These are phyloP conservation scores for Cepphus grylle DNA, from an alignment of 2,113 vertebrate genomes.

Conservation along the genomic window DNA sequence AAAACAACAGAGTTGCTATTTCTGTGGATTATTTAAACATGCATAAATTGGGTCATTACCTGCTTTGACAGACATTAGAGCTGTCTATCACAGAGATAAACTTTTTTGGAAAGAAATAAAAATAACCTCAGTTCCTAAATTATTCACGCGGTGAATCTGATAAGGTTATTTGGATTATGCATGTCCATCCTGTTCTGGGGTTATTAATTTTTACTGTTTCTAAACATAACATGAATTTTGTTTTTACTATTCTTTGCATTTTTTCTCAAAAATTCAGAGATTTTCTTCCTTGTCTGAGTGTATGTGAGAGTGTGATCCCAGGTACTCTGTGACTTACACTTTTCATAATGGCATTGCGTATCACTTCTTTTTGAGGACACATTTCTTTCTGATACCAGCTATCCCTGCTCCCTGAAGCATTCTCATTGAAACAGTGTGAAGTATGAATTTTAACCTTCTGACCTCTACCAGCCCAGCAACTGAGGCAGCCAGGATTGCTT, in stretches of 20 bases:
- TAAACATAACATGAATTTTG: not conserved
- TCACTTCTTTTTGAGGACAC: not conserved
- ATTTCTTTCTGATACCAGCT: not conserved
- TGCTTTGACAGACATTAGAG: conserved; percentile 83
- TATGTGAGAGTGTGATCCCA: not conserved
- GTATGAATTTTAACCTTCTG: not conserved
- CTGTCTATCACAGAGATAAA: conserved; percentile 83
- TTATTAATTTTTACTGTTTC: not conserved
- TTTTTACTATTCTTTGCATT: not conserved
- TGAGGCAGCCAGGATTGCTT: not conserved
- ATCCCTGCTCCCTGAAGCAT: not conserved
- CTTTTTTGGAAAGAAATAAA: conserved; percentile 87
- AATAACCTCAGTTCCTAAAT: conserved; percentile 42
- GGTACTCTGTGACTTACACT: not conserved
- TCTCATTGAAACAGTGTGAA: not conserved
- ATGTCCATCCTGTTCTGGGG: not conserved
- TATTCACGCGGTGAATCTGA: not conserved
- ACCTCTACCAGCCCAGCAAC: not conserved
- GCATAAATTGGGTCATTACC: conserved; percentile 82
- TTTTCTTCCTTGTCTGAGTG: not conserved
- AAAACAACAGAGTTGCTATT: conserved; percentile 79
- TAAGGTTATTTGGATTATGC: not conserved
- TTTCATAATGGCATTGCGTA: not conserved
- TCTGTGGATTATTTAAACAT: conserved; percentile 90
- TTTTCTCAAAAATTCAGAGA: not conserved